Evolutionary conservation across 2,113 vertebrate species (phyloP), one percentile per base, ranked within the genome.

Genomic region (Pionites leucogaster): DNA sequence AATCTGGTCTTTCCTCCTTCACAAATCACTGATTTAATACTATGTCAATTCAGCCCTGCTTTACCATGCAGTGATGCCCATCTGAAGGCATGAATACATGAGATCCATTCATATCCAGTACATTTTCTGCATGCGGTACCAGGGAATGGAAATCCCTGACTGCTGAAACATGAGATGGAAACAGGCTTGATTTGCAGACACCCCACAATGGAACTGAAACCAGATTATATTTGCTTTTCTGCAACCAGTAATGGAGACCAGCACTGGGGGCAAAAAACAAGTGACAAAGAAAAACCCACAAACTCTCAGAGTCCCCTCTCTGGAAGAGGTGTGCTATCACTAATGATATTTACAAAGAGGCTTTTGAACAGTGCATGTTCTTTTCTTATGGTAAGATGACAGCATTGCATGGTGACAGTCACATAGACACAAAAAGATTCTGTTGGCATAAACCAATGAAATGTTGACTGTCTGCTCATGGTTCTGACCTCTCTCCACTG

Each of bases 21-120:
- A 41, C 71, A 76, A 28, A 52, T 39, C 49, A 64, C 20, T 22
- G 9, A 60, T 46, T 70, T n/a, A 72, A 17, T n/a, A 46, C 20
- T 44, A 13, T 2, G 13, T 41, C n/a, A 49, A n/a, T 29, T 39
- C 41, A 62, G 71, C 67, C 37, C 46, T 65, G 35, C 55, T 47
- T 44, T 62, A 63, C 35, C 41, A 47, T 1, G 0, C 37, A 52
- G 0, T 5, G 15, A 29, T 23, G n/a, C 44, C 49, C 31, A 23
- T 17, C 44, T 65, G 67, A 82, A 77, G 68, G 74, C 53, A 55
- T 8, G 9, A 59, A 33, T 42, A 19, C 42, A 57, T 0, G 2
- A 65, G 35, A 86, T 80, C 49, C 22, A 33, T 44, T 65, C 37
- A 31, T 8, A 69, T 72, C 39, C 24, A 74, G 27, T 15, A 52